A percentile compares a stretch with the other conserved stretches of the same genome.
phyloP scores from a whole-genome alignment of 1,140 invertebrate genomes.

The Leucophenga varia region DNA sequence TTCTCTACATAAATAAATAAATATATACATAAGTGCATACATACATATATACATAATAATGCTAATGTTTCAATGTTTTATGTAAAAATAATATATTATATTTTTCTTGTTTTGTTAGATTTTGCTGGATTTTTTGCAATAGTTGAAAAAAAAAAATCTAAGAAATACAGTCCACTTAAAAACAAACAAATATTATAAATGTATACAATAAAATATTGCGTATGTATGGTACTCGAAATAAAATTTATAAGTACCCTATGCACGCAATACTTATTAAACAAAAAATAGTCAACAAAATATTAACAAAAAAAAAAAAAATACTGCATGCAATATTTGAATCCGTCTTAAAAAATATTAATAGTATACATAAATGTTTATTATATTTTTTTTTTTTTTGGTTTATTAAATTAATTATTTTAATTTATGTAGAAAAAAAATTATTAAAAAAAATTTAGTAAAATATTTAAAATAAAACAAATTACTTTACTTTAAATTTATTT shows the following conservation, averaged over 20 bases:
- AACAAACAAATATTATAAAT: conserved; percentile 8
- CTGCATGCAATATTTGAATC: conserved; percentile 47
- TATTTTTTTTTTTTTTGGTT: conserved; percentile 19
- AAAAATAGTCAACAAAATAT: not conserved
- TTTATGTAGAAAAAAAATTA: conserved; percentile 25
- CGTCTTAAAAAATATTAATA: conserved; percentile 21
- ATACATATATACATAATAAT: not conserved
- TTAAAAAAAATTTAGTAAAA: not conserved
- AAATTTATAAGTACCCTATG: not conserved
- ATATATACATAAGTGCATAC: not conserved
- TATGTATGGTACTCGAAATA: not conserved
- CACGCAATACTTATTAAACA: not conserved
- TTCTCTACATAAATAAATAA: conserved; percentile 8
- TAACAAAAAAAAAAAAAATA: not conserved
- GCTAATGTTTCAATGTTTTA: conserved; percentile 28
- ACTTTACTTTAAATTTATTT: too few relatives aligned
- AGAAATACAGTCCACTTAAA: conserved; percentile 5
- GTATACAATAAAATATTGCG: conserved; percentile 9
- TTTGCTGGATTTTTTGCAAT: too few relatives aligned
- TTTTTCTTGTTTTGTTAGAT: too few relatives aligned
- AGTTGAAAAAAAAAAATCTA: not conserved
- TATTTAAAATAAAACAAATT: too few relatives aligned
- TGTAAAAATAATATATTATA: conserved; percentile 18
- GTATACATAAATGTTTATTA: conserved; percentile 9
- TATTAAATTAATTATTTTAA: conserved; percentile 12